phyloP scores from a whole-genome alignment of 2,113 vertebrate species.

The Psephotus haematonotus region DNA sequence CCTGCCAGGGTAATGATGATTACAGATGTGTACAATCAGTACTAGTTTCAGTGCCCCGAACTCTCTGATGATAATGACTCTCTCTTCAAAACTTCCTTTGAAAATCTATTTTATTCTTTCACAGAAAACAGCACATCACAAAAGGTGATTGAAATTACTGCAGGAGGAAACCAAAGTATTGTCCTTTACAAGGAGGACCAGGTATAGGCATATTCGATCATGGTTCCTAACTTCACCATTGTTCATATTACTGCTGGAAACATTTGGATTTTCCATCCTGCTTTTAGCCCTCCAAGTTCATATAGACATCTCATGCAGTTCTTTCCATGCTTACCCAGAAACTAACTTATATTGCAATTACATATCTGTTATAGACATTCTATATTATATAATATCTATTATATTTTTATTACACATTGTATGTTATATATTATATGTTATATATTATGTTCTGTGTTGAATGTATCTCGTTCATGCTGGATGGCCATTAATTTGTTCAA shows the following conservation, averaged over 20 bases:
- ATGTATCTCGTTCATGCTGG: not conserved
- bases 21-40: not conserved
- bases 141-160: not conserved
- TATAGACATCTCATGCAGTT: not conserved
- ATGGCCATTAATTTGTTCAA: not conserved
- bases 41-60: not conserved
- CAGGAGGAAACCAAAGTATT: conserved; percentile 2
- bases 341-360: not conserved
- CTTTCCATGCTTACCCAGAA: not conserved
- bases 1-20: not conserved
- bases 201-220: conserved; percentile 7
- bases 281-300: not conserved
- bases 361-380: not conserved
- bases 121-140: not conserved
- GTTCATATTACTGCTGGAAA: not conserved
- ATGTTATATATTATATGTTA: not conserved
- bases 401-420: not conserved
- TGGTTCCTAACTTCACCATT: not conserved
- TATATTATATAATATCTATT: not conserved
- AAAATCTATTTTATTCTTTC: not conserved
- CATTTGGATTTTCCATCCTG: not conserved
- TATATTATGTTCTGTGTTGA: not conserved
- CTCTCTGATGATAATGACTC: not conserved
- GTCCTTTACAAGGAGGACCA: not conserved
- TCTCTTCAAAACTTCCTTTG: not conserved